A percentile compares a stretch with the other conserved stretches of the same genome.
Evolutionary conservation across 2,797 vertebrate species (phyloP).

Genomic region (Monodelphis domestica): DNA sequence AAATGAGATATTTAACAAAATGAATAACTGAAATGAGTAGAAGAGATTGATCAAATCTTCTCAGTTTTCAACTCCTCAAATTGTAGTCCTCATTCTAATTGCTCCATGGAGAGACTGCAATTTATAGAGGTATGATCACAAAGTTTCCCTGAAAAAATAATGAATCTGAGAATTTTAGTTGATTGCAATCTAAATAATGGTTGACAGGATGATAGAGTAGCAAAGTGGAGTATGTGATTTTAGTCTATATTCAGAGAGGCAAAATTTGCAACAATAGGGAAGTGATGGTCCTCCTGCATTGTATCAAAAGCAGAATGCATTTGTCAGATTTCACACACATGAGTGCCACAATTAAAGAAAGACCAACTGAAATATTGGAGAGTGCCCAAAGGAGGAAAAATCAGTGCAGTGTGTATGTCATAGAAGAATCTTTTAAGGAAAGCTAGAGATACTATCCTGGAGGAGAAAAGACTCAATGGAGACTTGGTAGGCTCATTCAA

Average conservation of each 20-base stretch:
- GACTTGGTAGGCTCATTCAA: too few relatives aligned
- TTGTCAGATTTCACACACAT: background rate
- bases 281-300: background rate
- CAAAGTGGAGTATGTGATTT: background rate
- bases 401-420: background rate
- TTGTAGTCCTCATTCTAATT: background rate
- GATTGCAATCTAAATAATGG: background rate
- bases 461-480: too few relatives aligned
- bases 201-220: background rate
- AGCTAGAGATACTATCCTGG: too few relatives aligned
- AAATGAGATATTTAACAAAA: background rate
- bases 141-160: background rate
- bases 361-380: background rate
- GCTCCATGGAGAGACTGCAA: background rate
- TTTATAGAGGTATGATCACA: background rate
- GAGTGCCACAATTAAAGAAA: background rate
- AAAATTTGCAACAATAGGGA: background rate
- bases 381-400: background rate
- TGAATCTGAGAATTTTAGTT: background rate
- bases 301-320: background rate
- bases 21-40: background rate
- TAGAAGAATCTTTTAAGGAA: background rate
- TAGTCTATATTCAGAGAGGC: background rate
- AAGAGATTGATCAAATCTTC: background rate
- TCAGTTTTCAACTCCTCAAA: background rate